These are phyloP conservation scores for Chondrilla cf. caribensis DNA, from an alignment of 37 sponge, comb jelly and placozoan species.

Conservation along the genomic window DNA sequence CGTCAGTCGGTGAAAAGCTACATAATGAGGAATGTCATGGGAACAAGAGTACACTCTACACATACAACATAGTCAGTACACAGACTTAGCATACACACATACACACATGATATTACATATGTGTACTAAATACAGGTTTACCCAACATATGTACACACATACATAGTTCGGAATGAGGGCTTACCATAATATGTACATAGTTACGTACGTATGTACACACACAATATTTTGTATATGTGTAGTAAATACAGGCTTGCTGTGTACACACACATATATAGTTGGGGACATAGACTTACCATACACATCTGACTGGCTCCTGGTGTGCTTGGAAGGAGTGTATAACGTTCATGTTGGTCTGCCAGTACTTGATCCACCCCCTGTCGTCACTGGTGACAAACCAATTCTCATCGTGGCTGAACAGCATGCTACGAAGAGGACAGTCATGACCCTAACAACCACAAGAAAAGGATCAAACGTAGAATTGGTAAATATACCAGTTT, in stretches of 20 bases:
- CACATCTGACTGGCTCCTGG: constrained; percentile 82
- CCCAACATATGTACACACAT: no score
- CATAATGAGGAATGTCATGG: neutral
- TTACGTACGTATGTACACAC: no score
- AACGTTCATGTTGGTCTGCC: constrained; percentile 97
- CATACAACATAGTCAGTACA: neutral
- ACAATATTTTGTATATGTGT: no score
- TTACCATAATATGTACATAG: no score
- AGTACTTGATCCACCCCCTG: constrained; percentile 93
- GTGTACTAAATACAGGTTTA: no score
- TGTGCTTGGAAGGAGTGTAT: constrained; percentile 95
- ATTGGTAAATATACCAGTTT: no score
- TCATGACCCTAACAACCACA: constrained; percentile 79
- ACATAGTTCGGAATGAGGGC: no score
- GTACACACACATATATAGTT: no score
- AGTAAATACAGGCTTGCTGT: no score
- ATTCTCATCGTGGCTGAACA: constrained; percentile 82
- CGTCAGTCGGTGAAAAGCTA: constrained; percentile 92
- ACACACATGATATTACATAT: no score
- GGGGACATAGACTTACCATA: constrained; percentile 87
- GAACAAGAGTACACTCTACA: no score
- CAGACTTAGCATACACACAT: neutral
- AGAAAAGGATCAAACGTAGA: neutral
- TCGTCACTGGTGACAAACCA: constrained; percentile 95
- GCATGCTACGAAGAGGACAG: constrained; percentile 85